Evolutionary conservation across 2,113 vertebrate genomes (phyloP), one percentile per base, ranked within the genome.

Genomic region (Elephas maximus): DNA sequence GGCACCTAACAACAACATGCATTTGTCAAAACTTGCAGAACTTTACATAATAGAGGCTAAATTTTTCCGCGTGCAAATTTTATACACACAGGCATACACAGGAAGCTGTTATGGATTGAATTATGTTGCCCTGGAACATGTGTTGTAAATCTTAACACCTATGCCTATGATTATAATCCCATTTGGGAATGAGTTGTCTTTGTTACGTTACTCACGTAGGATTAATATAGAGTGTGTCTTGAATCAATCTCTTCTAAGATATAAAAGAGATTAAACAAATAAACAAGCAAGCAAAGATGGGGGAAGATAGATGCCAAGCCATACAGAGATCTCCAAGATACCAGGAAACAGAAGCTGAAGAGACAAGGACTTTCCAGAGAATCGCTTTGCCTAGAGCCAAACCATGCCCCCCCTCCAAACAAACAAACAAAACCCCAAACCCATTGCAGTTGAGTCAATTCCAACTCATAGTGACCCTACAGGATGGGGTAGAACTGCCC

Each of bases 11-110:
- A 57, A 57, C 53, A 12, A 57, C 67, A 53, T 78, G 37, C 23
- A 73, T 41, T 79, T 85, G 81, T 84, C 45, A 90, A 69, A 88
- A 90, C n/a, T 79, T 81, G 73, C 48, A 85, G 74, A 88, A 91
- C 12, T 41, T 4, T 65, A 67, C 9, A 69, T 18, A 73, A 67
- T 76, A 71, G 74, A 71, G 84, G 65, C 60, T 94, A 48, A 69
- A 71, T 83, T 67, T 94, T 81, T 88, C n/a, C 76, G 14, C 45
- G n/a, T 37, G 23, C 44, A 71, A 71, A 90, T 73, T 87, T 67
- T 24, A 81, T 20, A 71, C 33, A 71, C 17, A 71, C 2, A 71
- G 17, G 18, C 1, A 71, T 5, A 69, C 30, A 69, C 30, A 15
- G 8, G 60, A 18, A 62, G 18, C 18, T 23, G 60, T 62, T 62